Evolutionary conservation across 2,113 vertebrate species (phyloP), one percentile per base, ranked within the genome.

Genomic region (Microcebus lehilahytsara): DNA sequence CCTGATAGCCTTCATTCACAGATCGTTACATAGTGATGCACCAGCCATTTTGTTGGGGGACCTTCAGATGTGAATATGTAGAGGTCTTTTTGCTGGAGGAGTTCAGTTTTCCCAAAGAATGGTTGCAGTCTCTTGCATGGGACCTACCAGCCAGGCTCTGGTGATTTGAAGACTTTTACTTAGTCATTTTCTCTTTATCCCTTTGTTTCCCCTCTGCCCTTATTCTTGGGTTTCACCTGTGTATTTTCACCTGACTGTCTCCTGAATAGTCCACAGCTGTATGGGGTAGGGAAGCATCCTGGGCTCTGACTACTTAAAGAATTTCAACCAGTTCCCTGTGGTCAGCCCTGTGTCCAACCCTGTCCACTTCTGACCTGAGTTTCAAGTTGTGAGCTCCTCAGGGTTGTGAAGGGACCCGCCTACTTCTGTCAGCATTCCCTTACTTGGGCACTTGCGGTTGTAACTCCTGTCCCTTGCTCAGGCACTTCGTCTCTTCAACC

Each of bases 11-110:
- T 58, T 34, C 27, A 17, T 12, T 32, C 19, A 11, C 10, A n/a
- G n/a, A 25, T 30, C 17, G 0, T n/a, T 16, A 1, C 34, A 14
- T 49, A 53, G 25, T 64, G 27, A 37, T 9, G 12, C 2, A 23
- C 58, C 27, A 30, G 32, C 32, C 32, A 5, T 62, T 42, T 34
- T 66, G 30, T 25, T 20, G 2, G 22, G 84, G 4, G 20, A 6
- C 32, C 25, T 62, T 40, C 34, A 40, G 42, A 34, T n/a, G 46
- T 53, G 67, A 42, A 46, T 64, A 20, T n/a, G 20, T 27, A 22
- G 49, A 49, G 5, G 53, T 27, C 9, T 81, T 64, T 85, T 87
- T 81, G 25, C 64, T 62, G 32, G 23, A 32, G 13, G 69, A 32
- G 6, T 58, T 79, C 37, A 16, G 66, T 81, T 62, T 89, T 64